Conservation (phyloP, 2,888 invertebrate species). For the Saturnia japonica region DNA sequence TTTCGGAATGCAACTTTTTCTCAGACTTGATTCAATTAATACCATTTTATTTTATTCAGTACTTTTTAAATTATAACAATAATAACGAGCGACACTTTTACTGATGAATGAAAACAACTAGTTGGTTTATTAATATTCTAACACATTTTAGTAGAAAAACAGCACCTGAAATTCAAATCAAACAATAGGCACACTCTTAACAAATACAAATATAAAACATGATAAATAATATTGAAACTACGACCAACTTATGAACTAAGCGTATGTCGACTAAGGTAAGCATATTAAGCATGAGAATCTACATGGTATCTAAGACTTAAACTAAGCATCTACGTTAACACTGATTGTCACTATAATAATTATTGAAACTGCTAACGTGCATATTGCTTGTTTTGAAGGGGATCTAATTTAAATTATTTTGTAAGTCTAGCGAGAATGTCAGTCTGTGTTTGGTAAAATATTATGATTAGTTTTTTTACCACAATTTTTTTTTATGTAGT, state of each 20-base stretch:
- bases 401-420: conserved; percentile 14
- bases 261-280: conserved; percentile 29
- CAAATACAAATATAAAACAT: conserved; percentile 10
- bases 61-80: neutral
- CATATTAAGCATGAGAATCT: conserved; percentile 26
- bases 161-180: conserved; percentile 56
- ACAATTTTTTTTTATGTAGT: too few relatives aligned
- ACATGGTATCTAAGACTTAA: conserved; percentile 33
- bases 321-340: conserved; percentile 32
- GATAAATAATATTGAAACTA: conserved; percentile 22
- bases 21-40: neutral
- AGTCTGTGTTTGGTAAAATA: neutral
- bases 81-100: conserved; percentile 11
- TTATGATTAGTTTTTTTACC: neutral
- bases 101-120: neutral
- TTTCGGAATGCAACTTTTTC: neutral
- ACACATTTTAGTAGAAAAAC: conserved; percentile 60
- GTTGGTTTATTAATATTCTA: conserved; percentile 15
- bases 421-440: conserved; percentile 11
- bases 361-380: conserved; percentile 57
- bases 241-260: conserved; percentile 32
- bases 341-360: conserved; percentile 13
- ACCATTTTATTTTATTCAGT: neutral
- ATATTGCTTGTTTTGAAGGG: conserved; percentile 68
- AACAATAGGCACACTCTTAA: conserved; percentile 60